Base-by-base conservation (phyloP, 2,888 invertebrate species). In the Netelia fuscicornis region DNA sequence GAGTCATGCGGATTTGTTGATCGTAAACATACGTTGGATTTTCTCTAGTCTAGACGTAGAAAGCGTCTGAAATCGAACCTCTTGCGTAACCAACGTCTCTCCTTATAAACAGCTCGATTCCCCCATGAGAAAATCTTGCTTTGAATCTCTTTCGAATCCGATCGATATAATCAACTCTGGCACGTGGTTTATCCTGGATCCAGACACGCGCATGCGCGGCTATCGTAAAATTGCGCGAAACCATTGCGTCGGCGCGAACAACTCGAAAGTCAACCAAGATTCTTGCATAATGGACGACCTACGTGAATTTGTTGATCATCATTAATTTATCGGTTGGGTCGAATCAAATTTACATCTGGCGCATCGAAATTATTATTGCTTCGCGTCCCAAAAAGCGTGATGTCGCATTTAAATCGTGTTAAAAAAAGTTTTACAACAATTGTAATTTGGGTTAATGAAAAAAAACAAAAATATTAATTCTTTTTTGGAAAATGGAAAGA, bases 241-340 rank as follows among this genome's bases (percentile, higher is more conserved):
- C 68, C 25, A 62, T 81, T 75, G 68, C 62, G 68, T 75, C 58
- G 67, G 52, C 48, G 42, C 25, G 25, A 3, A 48, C 37, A 52
- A 52, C 62, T 68, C 75, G 70, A 81, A 81, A 83, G 71, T 78
- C 65, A 48, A 20, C 42, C 77, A 71, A 71, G 52, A 65, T 78
- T 58, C 64, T 83, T 83, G 78, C 78, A 58, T 72, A 83, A 83
- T 72, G 5, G 8, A 75, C 42, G 30, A 67, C 44, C 42, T 42
- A 11, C 17, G 44, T 25, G 10, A 10, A 8, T 20, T 60, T 60
- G 23, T 25, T 6, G 11, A 1, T 11, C 62, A 30, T 30, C 2
- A 62, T 23, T 13, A 62, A 62, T 25, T 23, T 23, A 13, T 48
- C 13, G 48, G 2, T 48, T 2, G 10, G 10, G 11, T 13, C 2